Base-by-base conservation (phyloP, 1,140 invertebrate species). In the Pseudobourletiella spinata region DNA sequence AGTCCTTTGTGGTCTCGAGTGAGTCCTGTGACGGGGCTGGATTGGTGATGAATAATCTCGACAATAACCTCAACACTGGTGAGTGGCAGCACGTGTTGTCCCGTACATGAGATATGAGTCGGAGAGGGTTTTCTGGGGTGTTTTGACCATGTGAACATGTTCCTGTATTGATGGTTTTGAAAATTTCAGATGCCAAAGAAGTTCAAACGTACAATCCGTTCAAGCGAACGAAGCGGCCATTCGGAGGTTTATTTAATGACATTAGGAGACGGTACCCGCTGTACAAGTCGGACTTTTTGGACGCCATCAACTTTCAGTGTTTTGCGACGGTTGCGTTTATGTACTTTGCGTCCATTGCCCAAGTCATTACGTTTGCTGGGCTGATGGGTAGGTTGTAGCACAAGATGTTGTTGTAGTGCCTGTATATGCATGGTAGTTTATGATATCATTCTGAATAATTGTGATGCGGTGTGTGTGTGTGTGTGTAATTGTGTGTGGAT, bases 341-440 rank as follows among this genome's bases (percentile, higher is more conserved):
- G 82, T 98, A 95, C 76, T 97, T 97, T 74, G 93, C 94, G 26
- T 91, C 90, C 29, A 79, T 97, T 0, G 93, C 91, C 3, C 90
- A 90, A 0, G 91, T 93, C 11, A 95, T 98, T 56, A 95, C 94
- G 0, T 98, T 97, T 74, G 95, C 94, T 24, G 93, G 93, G 63
- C 76, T 97, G 26, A 82, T 91, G 68, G 89, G 91, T 75, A 72
- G 78, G 76, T 72, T n/a, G n/a, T n/a, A n/a, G n/a, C n/a, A n/a
- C n/a, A n/a, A n/a, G n/a, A n/a, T n/a, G n/a, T n/a, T n/a, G n/a
- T n/a, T n/a, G n/a, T n/a, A n/a, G n/a, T n/a, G n/a, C n/a, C n/a
- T n/a, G n/a, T n/a, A n/a, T n/a, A n/a, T n/a, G n/a, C n/a, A n/a
- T n/a, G n/a, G n/a, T n/a, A n/a, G n/a, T n/a, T n/a, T n/a, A n/a